Base-by-base conservation (phyloP, 2,797 vertebrate genomes). In the Lepidocolaptes lacrymiger region DNA sequence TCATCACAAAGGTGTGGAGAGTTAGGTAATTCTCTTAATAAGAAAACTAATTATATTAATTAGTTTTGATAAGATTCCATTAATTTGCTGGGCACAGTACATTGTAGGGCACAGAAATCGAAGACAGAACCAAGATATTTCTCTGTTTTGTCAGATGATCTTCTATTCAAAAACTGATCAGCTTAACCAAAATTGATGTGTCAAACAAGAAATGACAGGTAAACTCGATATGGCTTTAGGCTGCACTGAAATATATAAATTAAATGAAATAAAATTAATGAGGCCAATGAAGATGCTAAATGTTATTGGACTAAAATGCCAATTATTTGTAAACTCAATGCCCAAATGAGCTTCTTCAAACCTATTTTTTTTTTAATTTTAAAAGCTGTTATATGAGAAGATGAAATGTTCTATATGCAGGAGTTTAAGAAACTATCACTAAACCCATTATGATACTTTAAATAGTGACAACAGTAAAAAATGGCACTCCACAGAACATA, bases 361-460 rank as follows among this genome's bases (percentile, higher is more conserved):
- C 2, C 6, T 43, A 41, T 80, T 90, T 43, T 78, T 91, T 41
- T 43, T 85, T 55, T 63, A 32, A 67, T 7, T 43, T 44, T 43
- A 82, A 74, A 75, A 19, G 15, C 16, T 41, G 51, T 64, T 68
- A 82, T 15, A 72, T 3, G 5, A 68, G n/a, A 84, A 62, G 68
- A 61, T 48, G 4, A 87, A 92, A 79, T 44, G 15, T 64, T 78
- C 43, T 64, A 5, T 66, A 21, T 44, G 28, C 1, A 7, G 5
- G 8, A 2, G 17, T 52, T 88, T 93, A 91, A 85, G 46, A 55
- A 91, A 62, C 22, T 63, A 48, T 78, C 81, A 54, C 58, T 55
- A 79, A 95, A 91, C 34, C 23, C 30, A 73, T 94, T 88, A 87
- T n/a, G 41, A 88, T 72, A 61, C 28, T 91, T 93, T 89, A 67